Evolutionary conservation across 2,888 invertebrate genomes (phyloP), one percentile per base, ranked within the genome.

Genomic region (Eilema griseolum): DNA sequence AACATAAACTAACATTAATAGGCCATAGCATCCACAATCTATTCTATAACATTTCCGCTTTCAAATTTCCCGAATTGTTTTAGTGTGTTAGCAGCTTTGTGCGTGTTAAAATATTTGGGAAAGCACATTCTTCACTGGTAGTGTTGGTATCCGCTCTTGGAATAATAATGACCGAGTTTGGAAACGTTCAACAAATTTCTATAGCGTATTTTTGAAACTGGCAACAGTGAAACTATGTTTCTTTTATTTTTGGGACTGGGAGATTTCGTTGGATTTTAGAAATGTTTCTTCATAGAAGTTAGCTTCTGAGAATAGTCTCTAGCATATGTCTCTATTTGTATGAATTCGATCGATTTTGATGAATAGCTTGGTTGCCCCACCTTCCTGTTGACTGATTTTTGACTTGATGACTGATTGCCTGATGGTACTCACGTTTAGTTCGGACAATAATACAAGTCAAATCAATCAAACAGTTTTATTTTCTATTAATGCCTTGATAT

Each of bases 71-170:
- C 67, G 52, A 66, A 72, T 71, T 68, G 65, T 76, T 71, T 70
- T 52, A 24, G n/a, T 61, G 66, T 31, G 61, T 59, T 72, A 59
- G 61, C 56, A 70, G 64, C 56, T 71, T 69, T 72, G 63, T 61
- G 57, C 70, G 66, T 62, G 70, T 75, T 74, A 66, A 77, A 77
- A 73, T 75, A 78, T 83, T 74, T 68, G 69, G 70, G 75, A 82
- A 72, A 71, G 71, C 28, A 71, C 70, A 71, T 75, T 75, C 65
- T 63, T 20, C 37, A 64, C 28, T 31, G 61, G 57, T 52, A 28
- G 26, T 61, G 71, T 59, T 61, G 72, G 77, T 72, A 74, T 67
- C 67, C 71, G 67, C 63, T 74, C 62, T 57, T 61, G 69, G 77
- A 46, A 74, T 76, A 75, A 68, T 60, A 75, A 73, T 66, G 23